Conservation (phyloP, 2,888 invertebrate genomes). For the Dasypogon diadema region DNA sequence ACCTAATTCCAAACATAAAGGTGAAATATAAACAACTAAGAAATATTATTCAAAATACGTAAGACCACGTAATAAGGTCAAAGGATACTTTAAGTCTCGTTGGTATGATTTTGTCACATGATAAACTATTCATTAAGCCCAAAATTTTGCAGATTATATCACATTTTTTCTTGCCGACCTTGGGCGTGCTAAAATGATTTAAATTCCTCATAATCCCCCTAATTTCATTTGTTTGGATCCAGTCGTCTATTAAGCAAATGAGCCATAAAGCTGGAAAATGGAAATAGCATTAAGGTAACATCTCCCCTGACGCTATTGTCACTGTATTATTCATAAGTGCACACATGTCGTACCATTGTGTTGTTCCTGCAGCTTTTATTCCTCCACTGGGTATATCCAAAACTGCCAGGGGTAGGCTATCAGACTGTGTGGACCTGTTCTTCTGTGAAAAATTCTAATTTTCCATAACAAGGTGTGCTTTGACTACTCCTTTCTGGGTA, state of each 20-base stretch:
- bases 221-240: slow-evolving; percentile 46
- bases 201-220: slow-evolving; percentile 21
- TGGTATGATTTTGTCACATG: too few relatives aligned
- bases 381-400: not conserved
- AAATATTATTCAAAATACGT: too few relatives aligned
- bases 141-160: not conserved
- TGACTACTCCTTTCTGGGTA: not conserved
- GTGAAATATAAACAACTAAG: too few relatives aligned
- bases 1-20: too few relatives aligned
- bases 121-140: not conserved
- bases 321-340: slow-evolving; percentile 50
- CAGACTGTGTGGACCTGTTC: not conserved
- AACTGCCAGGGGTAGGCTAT: not conserved
- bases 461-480: slow-evolving; percentile 16
- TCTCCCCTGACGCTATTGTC: slow-evolving; percentile 42
- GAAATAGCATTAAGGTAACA: slow-evolving; percentile 50
- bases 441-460: slow-evolving; percentile 30
- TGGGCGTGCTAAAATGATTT: slow-evolving; percentile 18
- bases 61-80: too few relatives aligned
- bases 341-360: slow-evolving; percentile 29
- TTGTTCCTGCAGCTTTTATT: not conserved
- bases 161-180: not conserved
- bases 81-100: too few relatives aligned
- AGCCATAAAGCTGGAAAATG: slow-evolving; percentile 51
- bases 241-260: slow-evolving; percentile 50